Base-by-base conservation (phyloP, 2,113 vertebrate genomes). In the Gambusia affinis region DNA sequence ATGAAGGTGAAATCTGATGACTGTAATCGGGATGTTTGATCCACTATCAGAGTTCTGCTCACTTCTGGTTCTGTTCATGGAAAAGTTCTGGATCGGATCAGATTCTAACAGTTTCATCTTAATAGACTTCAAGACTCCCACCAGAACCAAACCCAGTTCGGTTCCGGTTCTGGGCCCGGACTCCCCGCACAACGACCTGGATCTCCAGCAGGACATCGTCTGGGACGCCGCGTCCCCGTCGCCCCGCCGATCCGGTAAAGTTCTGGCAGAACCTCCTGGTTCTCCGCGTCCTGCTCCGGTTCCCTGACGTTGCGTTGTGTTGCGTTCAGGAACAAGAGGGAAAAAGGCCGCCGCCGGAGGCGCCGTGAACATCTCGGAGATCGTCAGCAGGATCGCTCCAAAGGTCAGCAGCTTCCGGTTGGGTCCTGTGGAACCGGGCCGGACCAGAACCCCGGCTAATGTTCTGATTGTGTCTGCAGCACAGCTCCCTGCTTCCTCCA, bases 381-480 rank as follows among this genome's bases (percentile, higher is more conserved):
- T 98, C 62, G 98, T 97, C 71, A 97, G 92, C 89, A 94, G 97
- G 33, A 99, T 99, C 69, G 97, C 97, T 85, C 97, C 98, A 33
- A 95, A 97, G 97, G 97, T 99, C 94, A 89, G 78, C 33, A 42
- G 19, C 47, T 19, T 68, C 66, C 19, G 31, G 15, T 28, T 29
- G 33, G 66, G 27, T 51, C 28, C 1, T 33, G 24, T 65, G 44
- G 17, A 19, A 17, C 17, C 64, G 10, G 19, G 8, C 42, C n/a
- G 3, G 14, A 11, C 64, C 27, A 28, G 27, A 15, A 47, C 28
- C 35, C 28, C 24, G 10, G 22, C 24, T n/a, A 31, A 30, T 30
- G 22, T 72, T 35, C 0, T 24, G 12, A 5, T 66, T 24, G 24
- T 76, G 0, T 73, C 0, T 70, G 62, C 74, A 97, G 96, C 93